Evolutionary conservation across 2,113 vertebrate genomes (phyloP).

Genomic region (Chrysemys picta): DNA sequence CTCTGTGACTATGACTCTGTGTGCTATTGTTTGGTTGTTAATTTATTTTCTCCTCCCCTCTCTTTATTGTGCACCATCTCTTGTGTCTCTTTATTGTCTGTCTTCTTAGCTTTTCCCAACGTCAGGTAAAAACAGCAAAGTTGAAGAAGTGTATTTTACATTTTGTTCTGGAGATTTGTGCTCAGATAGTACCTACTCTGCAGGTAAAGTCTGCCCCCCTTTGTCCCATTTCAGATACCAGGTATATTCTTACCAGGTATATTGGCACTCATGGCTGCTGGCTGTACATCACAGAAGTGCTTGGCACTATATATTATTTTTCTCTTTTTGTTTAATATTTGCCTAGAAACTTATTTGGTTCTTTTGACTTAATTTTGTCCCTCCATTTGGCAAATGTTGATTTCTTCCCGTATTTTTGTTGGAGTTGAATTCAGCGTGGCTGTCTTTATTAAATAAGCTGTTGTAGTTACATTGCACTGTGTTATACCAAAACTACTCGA

Average conservation of each 20-base stretch:
- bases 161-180: background rate
- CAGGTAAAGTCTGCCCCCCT: background rate
- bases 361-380: too few relatives aligned
- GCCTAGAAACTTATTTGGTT: too few relatives aligned
- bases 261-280: background rate
- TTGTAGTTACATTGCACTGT: too few relatives aligned
- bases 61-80: background rate
- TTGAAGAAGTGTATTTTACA: background rate
- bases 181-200: background rate
- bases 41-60: background rate
- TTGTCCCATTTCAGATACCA: background rate
- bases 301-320: background rate
- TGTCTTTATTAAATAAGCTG: too few relatives aligned
- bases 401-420: too few relatives aligned
- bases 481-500: too few relatives aligned
- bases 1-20: background rate
- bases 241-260: background rate
- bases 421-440: too few relatives aligned
- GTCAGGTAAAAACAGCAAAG: background rate
- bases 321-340: too few relatives aligned
- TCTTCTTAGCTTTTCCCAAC: background rate
- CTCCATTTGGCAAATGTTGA: too few relatives aligned
- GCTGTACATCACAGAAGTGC: background rate
- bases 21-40: background rate
- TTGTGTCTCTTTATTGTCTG: background rate